Conservation (phyloP, 2,113 vertebrate species). For the Epinephelus lanceolatus region DNA sequence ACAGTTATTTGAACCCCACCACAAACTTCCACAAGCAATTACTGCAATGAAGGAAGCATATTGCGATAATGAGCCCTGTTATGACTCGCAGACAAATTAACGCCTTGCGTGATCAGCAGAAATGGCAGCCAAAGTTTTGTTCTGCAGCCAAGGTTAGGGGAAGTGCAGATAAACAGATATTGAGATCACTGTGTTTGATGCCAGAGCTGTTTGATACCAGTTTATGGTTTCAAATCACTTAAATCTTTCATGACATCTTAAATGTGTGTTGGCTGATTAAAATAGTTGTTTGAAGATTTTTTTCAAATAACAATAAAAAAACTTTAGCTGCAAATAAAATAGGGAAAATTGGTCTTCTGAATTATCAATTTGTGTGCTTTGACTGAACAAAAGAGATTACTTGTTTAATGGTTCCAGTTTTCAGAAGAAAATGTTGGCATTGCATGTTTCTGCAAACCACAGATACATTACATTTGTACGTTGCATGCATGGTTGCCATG, state of each 20-base stretch:
- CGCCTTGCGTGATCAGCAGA: constrained; percentile 32
- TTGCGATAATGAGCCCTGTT: constrained; percentile 55
- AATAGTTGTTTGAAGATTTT: neutral
- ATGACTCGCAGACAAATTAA: constrained; percentile 53
- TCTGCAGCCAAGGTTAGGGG: constrained; percentile 38
- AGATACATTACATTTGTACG: no score
- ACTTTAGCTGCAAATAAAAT: neutral
- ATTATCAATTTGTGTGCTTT: no score
- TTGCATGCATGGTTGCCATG: no score
- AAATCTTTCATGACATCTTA: neutral
- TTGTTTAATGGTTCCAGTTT: no score
- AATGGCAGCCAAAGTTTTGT: constrained; percentile 30
- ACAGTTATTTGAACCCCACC: constrained; percentile 28
- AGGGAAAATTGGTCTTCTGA: neutral
- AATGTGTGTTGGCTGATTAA: neutral
- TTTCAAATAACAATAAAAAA: neutral
- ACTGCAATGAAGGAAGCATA: constrained; percentile 22
- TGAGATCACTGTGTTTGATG: constrained; percentile 9
- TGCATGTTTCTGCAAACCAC: no score
- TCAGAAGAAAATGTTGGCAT: no score
- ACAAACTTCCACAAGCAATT: constrained; percentile 55
- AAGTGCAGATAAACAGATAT: constrained; percentile 20
- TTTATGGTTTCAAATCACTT: neutral
- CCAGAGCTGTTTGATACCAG: neutral
- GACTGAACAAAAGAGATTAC: neutral